Evolutionary conservation across 23 tunicate species (phyloP), one percentile per base, ranked within the genome.

Genomic region (Clavelina lepadiformis): DNA sequence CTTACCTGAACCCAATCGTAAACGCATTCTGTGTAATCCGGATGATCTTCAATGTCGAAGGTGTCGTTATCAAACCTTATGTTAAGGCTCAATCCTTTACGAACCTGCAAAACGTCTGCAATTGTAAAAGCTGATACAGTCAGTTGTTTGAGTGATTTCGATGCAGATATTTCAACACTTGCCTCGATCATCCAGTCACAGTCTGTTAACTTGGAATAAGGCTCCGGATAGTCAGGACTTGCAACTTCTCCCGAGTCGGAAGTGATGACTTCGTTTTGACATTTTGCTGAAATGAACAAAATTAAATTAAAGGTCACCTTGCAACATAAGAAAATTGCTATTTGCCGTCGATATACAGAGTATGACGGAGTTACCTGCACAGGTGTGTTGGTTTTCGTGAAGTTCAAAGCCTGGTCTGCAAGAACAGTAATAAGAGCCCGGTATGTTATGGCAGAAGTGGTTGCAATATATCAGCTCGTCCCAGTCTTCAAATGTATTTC

Each of bases 151-250:
- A 13, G 13, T 13, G 13, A 13, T 44, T 44, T 44, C 18, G 18
- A 44, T 18, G 50, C 18, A 44, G 18, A 44, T 18, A n/a, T n/a
- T n/a, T n/a, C n/a, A n/a, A 29, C 13, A 61, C 58, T 72, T 55
- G 72, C 95, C 76, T 78, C 44, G 34, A 86, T 78, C 27, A 74
- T 71, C 95, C 95, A 86, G 54, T 72, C 71, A 59, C 95, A 86
- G 30, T 86, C 81, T 21, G 95, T 78, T 46, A 72, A 58, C 64
- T 58, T 86, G 33, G 95, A 66, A 67, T 86, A 86, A 19, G 58
- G 44, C 13, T 44, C 3, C 19, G 95, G 95, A 61, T 70, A 86
- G 0, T 83, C 95, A 5, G 85, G 85, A 55, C 79, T 70, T 23
- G 75, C 21, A 6, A 86, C 67, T 1, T 38, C 24, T 2, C 85